These are phyloP conservation scores for Cepaea nemoralis DNA, from an alignment of 1,140 invertebrate species.

Conservation along the genomic window DNA sequence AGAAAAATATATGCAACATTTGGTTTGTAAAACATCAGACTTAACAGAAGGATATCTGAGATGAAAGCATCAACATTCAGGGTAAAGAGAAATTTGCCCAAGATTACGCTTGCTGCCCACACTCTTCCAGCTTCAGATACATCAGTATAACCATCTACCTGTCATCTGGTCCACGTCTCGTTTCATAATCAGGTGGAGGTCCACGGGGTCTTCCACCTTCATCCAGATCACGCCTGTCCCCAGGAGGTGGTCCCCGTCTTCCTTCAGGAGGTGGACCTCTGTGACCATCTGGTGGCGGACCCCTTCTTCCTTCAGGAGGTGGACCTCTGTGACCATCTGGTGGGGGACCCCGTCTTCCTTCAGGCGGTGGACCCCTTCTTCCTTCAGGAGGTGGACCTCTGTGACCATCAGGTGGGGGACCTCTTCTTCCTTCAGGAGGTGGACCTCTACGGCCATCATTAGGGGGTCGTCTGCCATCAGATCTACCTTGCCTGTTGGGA, in stretches of 20 bases:
- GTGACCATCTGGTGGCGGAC: slow-evolving; percentile 38
- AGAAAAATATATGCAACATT: no score
- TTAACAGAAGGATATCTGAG: no score
- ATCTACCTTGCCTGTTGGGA: no score
- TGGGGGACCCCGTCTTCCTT: slow-evolving; percentile 20
- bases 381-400: slow-evolving; percentile 39
- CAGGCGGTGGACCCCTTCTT: slow-evolving; percentile 33
- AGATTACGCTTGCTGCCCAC: no score
- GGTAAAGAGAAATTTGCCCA: no score
- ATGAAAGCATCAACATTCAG: no score
- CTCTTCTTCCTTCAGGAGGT: slow-evolving; percentile 3
- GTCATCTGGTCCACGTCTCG: slow-evolving; percentile 42
- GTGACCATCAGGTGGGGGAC: slow-evolving; percentile 21
- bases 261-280: slow-evolving; percentile 49
- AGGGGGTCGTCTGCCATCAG: slow-evolving; percentile 34
- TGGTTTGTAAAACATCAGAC: no score
- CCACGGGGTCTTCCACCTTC: slow-evolving; percentile 17
- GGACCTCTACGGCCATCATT: slow-evolving; percentile 31
- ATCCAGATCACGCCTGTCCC: slow-evolving; percentile 44
- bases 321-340: background rate
- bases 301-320: slow-evolving; percentile 24
- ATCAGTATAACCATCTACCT: no score
- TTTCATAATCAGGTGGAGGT: slow-evolving; percentile 38
- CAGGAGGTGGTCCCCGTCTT: slow-evolving; percentile 40
- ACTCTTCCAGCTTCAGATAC: no score